These are phyloP conservation scores for Theretra japonica DNA, from an alignment of 2,888 invertebrate species.

Conservation along the genomic window DNA sequence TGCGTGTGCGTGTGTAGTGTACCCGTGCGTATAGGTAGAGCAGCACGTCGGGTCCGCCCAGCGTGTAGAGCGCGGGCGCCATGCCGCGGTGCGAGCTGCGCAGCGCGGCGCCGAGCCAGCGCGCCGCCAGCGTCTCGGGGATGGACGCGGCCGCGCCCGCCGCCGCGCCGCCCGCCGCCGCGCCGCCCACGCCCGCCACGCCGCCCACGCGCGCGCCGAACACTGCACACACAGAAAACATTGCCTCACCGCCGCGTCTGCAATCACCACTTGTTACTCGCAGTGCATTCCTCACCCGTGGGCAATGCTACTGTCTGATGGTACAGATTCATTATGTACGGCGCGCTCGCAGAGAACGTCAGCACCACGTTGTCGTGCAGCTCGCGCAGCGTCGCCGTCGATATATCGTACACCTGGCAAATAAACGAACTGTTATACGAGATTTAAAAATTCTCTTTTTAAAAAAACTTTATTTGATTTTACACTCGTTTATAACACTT, in stretches of 20 bases:
- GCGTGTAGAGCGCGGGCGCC: slow-evolving; percentile 81
- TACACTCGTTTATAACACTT: too few species aligned
- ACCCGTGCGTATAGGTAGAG: slow-evolving; percentile 89
- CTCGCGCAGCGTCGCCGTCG: slow-evolving; percentile 77
- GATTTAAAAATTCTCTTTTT: too few species aligned
- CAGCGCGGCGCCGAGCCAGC: slow-evolving; percentile 59
- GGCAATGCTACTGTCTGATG: slow-evolving; percentile 70
- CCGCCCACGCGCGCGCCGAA: slow-evolving; percentile 53
- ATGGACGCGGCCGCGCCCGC: slow-evolving; percentile 48
- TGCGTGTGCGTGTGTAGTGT: too few species aligned
- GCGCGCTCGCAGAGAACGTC: slow-evolving; percentile 86
- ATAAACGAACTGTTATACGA: too few species aligned
- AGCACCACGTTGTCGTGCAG: slow-evolving; percentile 86
- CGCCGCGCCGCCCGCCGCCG: slow-evolving; percentile 39
- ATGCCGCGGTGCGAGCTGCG: slow-evolving; percentile 80
- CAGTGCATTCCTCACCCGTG: slow-evolving; percentile 51
- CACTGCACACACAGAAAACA: slow-evolving; percentile 40
- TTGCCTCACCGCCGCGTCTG: background rate
- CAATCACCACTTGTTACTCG: too few species aligned
- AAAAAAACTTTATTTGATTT: too few species aligned
- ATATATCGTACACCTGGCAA: slow-evolving; percentile 81
- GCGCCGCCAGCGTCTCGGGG: slow-evolving; percentile 66
- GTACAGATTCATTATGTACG: slow-evolving; percentile 78
- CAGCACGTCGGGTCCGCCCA: slow-evolving; percentile 87
- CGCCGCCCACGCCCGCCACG: slow-evolving; percentile 39